Conservation (phyloP, 1,140 invertebrate species). For the Platorchestia sp. region DNA sequence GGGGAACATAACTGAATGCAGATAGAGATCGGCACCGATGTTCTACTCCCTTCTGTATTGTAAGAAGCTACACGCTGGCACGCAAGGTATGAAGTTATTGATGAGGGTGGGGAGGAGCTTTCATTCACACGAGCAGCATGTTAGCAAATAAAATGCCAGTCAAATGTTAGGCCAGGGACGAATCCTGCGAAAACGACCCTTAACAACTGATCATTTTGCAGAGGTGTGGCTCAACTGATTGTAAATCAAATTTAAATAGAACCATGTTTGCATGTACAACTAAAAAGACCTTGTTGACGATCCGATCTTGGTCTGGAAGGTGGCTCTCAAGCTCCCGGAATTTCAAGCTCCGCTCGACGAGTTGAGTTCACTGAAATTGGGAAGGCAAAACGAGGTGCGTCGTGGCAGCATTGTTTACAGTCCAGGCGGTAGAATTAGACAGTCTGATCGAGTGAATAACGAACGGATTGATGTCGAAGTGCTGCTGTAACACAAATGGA, state of each 20-base stretch:
- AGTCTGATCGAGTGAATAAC: no score
- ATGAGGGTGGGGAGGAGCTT: neutral
- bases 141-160: slow-evolving; percentile 1
- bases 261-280: neutral
- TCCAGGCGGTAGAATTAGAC: no score
- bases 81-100: neutral
- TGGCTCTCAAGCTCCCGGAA: neutral
- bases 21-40: neutral
- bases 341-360: neutral
- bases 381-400: no score
- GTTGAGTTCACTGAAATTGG: no score
- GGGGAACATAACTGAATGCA: neutral
- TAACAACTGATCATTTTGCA: neutral
- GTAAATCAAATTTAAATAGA: neutral
- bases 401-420: no score
- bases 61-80: neutral
- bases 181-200: neutral
- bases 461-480: no score
- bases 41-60: neutral
- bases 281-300: neutral
- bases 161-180: neutral
- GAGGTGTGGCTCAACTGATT: neutral
- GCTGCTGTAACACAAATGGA: no score
- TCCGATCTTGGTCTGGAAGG: neutral
- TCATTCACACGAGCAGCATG: neutral